Evolutionary conservation across 2,888 invertebrate genomes (phyloP), one percentile per base, ranked within the genome.

Genomic region (Leucania comma): DNA sequence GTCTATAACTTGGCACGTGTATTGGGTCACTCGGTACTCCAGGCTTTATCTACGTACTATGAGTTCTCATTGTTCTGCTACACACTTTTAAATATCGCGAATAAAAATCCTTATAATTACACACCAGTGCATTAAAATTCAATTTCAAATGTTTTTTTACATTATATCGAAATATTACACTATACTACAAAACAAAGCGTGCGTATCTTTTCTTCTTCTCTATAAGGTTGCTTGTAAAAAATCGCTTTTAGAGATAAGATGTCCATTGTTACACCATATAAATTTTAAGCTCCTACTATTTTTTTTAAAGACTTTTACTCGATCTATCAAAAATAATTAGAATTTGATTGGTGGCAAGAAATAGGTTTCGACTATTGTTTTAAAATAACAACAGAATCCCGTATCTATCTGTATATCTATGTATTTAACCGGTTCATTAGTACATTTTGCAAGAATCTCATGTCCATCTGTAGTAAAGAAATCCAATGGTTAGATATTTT

Each of bases 11-110:
- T 22, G 54, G 73, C 63, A 82, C 81, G 83, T 77, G 76, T 80
- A 68, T 73, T 81, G 70, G 83, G 80, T 83, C 72, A 83, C 38
- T 60, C 17, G 38, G 26, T 69, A 65, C 42, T 75, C 65, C 42
- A 29, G 20, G 54, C 10, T 46, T 62, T 56, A 32, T 8, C 38
- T 38, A 24, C 9, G n/a, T 72, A 77, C 66, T 71, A 65, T 60
- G 12, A 9, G 63, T 68, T 73, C 26, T 79, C 50, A 58, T 64
- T 72, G 20, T 61, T 22, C 14, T 56, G 2, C 1, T 38, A 6
- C 9, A 48, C 2, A 38, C 0, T n/a, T 56, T 68, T 46, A 20
- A 29, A 29, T 20, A 54, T 10, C 20, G 32, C 32, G 29, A 54
- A 26, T 17, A 53, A 26, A 26, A 1, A 17, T 26, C 24, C 14